A percentile compares a stretch with the other conserved stretches of the same genome.
These are phyloP conservation scores for Anser cygnoides DNA, from an alignment of 2,113 vertebrate species.

Conservation along the genomic window DNA sequence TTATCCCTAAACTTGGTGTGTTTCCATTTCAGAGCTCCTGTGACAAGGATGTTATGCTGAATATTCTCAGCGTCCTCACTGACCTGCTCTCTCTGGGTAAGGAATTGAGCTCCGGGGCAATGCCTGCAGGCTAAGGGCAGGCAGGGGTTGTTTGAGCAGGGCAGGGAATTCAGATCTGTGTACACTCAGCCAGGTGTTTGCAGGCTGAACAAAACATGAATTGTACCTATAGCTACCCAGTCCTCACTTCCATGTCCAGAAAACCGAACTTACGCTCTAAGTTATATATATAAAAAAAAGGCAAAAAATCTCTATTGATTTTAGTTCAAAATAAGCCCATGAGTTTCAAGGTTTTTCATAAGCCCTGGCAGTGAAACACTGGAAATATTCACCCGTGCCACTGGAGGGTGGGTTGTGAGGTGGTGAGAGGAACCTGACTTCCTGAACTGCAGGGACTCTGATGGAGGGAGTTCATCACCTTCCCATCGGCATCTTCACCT, in stretches of 20 bases:
- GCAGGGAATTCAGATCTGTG: not conserved
- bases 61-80: conserved; percentile 84
- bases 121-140: not conserved
- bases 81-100: conserved; percentile 90
- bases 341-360: not conserved
- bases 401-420: not conserved
- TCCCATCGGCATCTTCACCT: not conserved
- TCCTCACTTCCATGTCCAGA: not conserved
- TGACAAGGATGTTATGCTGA: conserved; percentile 83
- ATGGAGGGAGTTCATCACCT: not conserved
- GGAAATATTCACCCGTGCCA: not conserved
- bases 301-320: not conserved
- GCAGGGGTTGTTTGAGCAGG: not conserved
- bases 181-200: not conserved
- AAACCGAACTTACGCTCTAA: not conserved
- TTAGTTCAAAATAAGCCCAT: not conserved
- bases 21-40: conserved; percentile 80
- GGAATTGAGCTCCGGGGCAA: not conserved
- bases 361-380: not conserved
- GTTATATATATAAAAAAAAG: not conserved
- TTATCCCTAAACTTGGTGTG: not conserved
- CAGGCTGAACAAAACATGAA: not conserved
- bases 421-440: not conserved
- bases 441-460: not conserved
- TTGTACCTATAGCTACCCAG: not conserved